These are phyloP conservation scores for Pedionomus torquatus DNA, from an alignment of 2,113 vertebrate genomes.

Conservation along the genomic window DNA sequence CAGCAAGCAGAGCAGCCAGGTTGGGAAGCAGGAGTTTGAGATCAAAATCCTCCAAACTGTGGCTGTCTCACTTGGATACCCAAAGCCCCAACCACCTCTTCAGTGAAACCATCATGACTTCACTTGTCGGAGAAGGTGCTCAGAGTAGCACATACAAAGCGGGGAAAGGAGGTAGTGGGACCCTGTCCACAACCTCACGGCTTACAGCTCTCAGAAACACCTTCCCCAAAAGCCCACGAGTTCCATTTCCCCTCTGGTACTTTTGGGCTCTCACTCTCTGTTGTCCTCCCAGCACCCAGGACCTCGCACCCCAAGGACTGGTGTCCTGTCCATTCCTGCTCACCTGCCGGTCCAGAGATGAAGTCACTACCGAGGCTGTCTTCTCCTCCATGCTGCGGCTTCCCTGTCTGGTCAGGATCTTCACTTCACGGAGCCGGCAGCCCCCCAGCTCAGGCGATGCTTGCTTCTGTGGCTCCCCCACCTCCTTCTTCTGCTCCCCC, in stretches of 20 bases:
- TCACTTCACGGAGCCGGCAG: neutral
- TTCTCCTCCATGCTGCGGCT: neutral
- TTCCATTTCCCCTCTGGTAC: neutral
- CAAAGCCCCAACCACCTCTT: neutral
- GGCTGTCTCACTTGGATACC: neutral
- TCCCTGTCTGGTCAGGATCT: slow-evolving; percentile 42
- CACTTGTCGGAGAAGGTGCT: neutral
- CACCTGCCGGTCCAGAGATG: slow-evolving; percentile 33
- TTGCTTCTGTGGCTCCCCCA: neutral
- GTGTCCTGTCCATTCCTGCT: neutral
- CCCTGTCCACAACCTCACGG: rapidly evolving
- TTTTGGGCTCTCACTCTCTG: neutral
- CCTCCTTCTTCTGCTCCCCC: neutral
- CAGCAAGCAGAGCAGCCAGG: neutral
- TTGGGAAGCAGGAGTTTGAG: neutral
- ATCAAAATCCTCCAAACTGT: neutral
- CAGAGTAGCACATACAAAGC: neutral
- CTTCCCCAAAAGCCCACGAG: neutral
- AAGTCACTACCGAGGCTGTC: neutral
- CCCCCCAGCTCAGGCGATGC: neutral
- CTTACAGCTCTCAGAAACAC: neutral
- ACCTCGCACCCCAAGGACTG: rapidly evolving
- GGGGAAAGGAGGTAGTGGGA: neutral
- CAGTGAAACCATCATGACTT: neutral
- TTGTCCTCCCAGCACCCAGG: neutral